A percentile compares a stretch with the other conserved stretches of the same genome.
These are phyloP conservation scores for Scaptomyza tumidula DNA, from an alignment of 2,888 invertebrate species.

Conservation along the genomic window DNA sequence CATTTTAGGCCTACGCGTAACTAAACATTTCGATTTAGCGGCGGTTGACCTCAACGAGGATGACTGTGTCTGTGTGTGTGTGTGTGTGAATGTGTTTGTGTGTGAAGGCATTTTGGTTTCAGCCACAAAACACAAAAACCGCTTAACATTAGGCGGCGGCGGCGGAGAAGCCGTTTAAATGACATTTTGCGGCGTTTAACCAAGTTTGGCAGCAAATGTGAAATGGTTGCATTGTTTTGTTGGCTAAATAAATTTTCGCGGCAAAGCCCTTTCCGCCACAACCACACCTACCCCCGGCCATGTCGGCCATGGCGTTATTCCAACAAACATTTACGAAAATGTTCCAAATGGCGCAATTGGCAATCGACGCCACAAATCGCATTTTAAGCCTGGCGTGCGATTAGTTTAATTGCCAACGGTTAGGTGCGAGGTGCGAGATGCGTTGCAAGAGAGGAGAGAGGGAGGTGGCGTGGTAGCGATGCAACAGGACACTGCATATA, in stretches of 20 bases:
- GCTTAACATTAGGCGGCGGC: slow-evolving; percentile 61
- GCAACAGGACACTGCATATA: slow-evolving; percentile 74
- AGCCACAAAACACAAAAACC: slow-evolving; percentile 65
- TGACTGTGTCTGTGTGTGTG: neutral
- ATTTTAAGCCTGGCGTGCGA: slow-evolving; percentile 84
- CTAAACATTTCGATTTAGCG: slow-evolving; percentile 56
- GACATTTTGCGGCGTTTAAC: slow-evolving; percentile 54
- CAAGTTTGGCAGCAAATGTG: slow-evolving; percentile 19
- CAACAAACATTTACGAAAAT: slow-evolving; percentile 30
- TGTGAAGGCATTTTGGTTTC: neutral
- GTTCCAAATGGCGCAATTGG: slow-evolving; percentile 58
- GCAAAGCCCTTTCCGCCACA: slow-evolving; percentile 1
- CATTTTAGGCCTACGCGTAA: slow-evolving; percentile 35
- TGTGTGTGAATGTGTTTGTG: neutral
- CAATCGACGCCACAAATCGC: slow-evolving; percentile 80
- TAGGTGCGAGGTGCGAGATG: slow-evolving; percentile 1
- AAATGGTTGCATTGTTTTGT: slow-evolving; percentile 41
- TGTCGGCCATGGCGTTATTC: no score
- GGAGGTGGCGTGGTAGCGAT: slow-evolving; percentile 8
- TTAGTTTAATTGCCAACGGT: slow-evolving; percentile 84
- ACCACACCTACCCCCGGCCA: no score
- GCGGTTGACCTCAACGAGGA: slow-evolving; percentile 2
- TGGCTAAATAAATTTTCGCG: slow-evolving; percentile 58
- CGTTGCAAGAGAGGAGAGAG: neutral
- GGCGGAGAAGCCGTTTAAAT: slow-evolving; percentile 73